Percentiles rank a stretch among this genome's conserved stretches.
Evolutionary conservation across 1,140 invertebrate species (phyloP).

Genomic region (Drosophila lowei): DNA sequence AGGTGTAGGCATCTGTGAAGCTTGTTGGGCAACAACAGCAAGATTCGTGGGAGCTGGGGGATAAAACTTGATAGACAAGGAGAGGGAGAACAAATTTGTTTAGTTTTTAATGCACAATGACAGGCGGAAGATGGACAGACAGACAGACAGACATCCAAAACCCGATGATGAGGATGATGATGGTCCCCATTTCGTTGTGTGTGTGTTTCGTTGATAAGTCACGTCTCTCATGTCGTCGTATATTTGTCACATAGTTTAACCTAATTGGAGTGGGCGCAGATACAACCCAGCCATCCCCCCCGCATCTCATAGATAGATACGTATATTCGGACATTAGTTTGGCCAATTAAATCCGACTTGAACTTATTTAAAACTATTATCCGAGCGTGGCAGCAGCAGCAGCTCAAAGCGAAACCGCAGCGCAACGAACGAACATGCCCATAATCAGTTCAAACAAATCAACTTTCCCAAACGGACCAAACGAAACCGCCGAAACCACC

Average conservation of each 20-base stretch:
- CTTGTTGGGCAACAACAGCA: conserved; percentile 61
- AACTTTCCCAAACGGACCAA: conserved; percentile 60
- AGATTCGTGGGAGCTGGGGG: conserved; percentile 1
- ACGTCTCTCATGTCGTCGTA: conserved; percentile 51
- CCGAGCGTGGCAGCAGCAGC: conserved; percentile 15
- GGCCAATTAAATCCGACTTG: conserved; percentile 60
- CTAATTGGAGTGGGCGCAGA: conserved; percentile 40
- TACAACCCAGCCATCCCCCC: too few relatives aligned
- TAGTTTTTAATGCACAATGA: conserved; percentile 52
- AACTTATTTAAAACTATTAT: conserved; percentile 73
- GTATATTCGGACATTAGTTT: conserved; percentile 40
- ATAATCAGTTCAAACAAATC: conserved; percentile 74
- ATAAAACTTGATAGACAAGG: conserved; percentile 34
- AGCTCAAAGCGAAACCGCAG: conserved; percentile 62
- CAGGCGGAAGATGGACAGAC: conserved; percentile 22
- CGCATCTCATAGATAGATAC: background rate
- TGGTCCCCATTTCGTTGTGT: conserved; percentile 24
- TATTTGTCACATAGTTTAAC: conserved; percentile 16
- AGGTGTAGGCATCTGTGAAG: conserved; percentile 70
- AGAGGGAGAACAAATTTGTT: conserved; percentile 46
- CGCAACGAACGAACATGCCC: conserved; percentile 39
- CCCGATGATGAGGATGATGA: conserved; percentile 18
- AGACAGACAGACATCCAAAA: conserved; percentile 25
- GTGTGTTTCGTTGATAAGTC: conserved; percentile 52
- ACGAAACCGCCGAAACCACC: conserved; percentile 46